A percentile compares a stretch with the other conserved stretches of the same genome.
Evolutionary conservation across 2,113 vertebrate species (phyloP).

Genomic region (Syrrhaptes paradoxus): DNA sequence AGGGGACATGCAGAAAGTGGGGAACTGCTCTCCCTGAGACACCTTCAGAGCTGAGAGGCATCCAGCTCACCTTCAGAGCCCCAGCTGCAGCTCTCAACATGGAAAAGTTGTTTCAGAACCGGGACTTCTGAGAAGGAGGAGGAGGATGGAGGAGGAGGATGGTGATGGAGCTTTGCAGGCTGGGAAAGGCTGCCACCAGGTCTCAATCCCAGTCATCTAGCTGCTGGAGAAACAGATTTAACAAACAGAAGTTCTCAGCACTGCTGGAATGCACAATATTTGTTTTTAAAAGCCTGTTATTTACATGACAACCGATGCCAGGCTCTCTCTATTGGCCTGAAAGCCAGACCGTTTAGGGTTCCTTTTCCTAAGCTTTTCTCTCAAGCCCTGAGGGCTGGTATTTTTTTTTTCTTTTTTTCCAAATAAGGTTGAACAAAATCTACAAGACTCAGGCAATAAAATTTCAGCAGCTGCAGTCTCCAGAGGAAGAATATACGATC

Average conservation of each 20-base stretch:
- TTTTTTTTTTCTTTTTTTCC: background rate
- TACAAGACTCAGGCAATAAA: background rate
- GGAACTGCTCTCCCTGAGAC: background rate
- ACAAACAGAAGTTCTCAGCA: background rate
- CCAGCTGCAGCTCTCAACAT: fast-evolving
- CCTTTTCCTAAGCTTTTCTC: slow-evolving; percentile 11
- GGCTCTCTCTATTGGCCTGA: slow-evolving; percentile 3
- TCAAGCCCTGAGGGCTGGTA: background rate
- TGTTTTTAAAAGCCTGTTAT: slow-evolving; percentile 34
- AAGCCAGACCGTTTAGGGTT: background rate
- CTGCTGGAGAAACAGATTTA: background rate
- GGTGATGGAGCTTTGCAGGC: background rate
- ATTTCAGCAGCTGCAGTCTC: background rate
- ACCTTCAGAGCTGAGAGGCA: too few relatives aligned
- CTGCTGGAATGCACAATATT: background rate
- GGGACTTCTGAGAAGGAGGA: background rate
- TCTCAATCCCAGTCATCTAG: background rate
- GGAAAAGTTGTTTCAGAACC: background rate
- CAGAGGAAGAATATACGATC: background rate
- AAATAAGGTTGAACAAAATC: background rate
- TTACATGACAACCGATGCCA: slow-evolving; percentile 20
- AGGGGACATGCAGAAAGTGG: background rate
- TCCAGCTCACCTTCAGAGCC: background rate
- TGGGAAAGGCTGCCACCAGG: background rate
- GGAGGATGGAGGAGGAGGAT: background rate